A percentile compares a stretch with the other conserved stretches of the same genome.
Conservation (phyloP, 2,113 vertebrate species). For the Himantopus leucocephalus region DNA sequence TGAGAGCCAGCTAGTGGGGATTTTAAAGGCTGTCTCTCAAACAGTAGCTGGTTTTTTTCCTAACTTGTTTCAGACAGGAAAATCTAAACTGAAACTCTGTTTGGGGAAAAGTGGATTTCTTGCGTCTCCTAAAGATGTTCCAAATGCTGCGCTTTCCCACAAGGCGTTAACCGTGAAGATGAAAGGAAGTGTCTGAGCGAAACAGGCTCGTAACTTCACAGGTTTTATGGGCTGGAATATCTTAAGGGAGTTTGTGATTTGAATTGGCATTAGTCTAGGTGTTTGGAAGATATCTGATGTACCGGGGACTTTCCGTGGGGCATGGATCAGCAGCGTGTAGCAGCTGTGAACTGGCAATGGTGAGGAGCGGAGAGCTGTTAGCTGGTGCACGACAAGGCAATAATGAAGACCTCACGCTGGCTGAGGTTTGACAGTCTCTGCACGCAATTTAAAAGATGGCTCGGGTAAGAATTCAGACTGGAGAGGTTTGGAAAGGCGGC, state of each 20-base stretch:
- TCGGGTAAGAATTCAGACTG: neutral
- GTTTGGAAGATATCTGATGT: no score
- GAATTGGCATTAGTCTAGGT: neutral
- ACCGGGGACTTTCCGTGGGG: neutral
- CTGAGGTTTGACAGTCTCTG: neutral
- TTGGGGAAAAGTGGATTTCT: neutral
- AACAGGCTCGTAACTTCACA: neutral
- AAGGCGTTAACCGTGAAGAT: fast-evolving
- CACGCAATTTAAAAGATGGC: no score
- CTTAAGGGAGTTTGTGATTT: neutral
- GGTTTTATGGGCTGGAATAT: neutral
- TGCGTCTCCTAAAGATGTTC: fast-evolving
- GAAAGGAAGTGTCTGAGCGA: neutral
- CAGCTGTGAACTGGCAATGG: neutral
- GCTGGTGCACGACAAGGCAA: neutral
- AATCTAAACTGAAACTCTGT: fast-evolving
- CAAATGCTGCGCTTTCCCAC: fast-evolving
- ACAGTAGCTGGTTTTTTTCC: neutral
- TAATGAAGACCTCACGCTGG: neutral
- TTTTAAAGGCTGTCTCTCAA: neutral
- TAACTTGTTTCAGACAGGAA: neutral
- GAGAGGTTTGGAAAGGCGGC: neutral
- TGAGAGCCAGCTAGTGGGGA: fast-evolving
- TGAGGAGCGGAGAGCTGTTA: neutral
- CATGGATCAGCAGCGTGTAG: neutral